Base-by-base conservation (phyloP, 2,113 vertebrate species). In the Halcyon senegalensis region DNA sequence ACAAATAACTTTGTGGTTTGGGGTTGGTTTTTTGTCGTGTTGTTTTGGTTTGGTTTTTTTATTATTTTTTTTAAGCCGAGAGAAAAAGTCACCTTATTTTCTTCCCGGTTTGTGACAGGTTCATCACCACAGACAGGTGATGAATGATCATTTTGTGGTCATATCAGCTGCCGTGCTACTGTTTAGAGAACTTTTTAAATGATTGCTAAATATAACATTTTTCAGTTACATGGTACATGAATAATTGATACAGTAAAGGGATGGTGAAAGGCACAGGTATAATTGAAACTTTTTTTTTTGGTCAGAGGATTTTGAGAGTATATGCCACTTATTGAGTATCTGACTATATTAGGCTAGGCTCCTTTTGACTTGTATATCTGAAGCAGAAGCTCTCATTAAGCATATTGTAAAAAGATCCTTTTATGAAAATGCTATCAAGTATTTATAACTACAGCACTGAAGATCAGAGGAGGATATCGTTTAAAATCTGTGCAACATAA, bases 101-200 rank as follows among this genome's bases (percentile, higher is more conserved):
- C 86, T 85, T 91, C 50, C 67, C 41, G 77, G 86, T 98, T 98
- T 97, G 97, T 97, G 97, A 97, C 98, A 98, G 98, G 98, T 98
- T 98, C 98, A 97, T 98, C 97, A 96, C 87, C 98, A 91, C 96
- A 98, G 98, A 98, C 95, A 98, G 97, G 98, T 98, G 98, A 98
- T 98, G 98, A 98, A 98, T 59, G 98, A 97, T 98, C 87, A 87
- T 98, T 98, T 97, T 97, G 98, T 98, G 98, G 98, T 97, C 98
- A 91, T 95, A 98, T 98, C 97, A 98, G 98, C 97, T 98, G 95
- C 98, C 78, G 72, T 97, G 97, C 95, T 98, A 88, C 97, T 97
- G 97, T 97, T 97, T 95, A 94, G 93, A 96, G 79, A 95, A 80
- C 94, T 95, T 95, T 92, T 25, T 60, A 98, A 98, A 98, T 89